These are phyloP conservation scores for Agriopis leucophaearia DNA, from an alignment of 2,888 invertebrate genomes.

Conservation along the genomic window DNA sequence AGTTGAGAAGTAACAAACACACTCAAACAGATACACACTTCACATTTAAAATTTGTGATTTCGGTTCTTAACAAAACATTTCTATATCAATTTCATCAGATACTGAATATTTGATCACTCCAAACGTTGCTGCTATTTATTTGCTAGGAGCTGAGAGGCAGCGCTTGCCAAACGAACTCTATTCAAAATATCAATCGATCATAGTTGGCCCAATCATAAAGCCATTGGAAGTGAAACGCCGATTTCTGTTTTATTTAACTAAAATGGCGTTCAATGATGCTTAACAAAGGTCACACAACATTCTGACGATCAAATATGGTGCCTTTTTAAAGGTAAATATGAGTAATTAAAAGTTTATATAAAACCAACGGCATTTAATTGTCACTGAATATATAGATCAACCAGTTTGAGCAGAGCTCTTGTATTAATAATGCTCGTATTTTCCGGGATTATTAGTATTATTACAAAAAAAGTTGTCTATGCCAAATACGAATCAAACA, in stretches of 20 bases:
- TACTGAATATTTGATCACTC: conserved; percentile 53
- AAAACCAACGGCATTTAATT: not conserved
- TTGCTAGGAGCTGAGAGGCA: conserved; percentile 53
- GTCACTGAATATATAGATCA: too few relatives aligned
- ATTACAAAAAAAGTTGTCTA: too few relatives aligned
- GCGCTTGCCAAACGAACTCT: conserved; percentile 61
- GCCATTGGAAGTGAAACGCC: conserved; percentile 10
- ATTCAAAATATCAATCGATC: conserved; percentile 44
- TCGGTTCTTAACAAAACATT: conserved; percentile 27
- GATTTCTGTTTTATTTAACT: conserved; percentile 1
- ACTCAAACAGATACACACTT: too few relatives aligned
- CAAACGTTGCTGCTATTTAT: conserved; percentile 57
- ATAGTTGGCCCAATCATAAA: conserved; percentile 13
- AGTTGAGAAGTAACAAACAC: too few relatives aligned
- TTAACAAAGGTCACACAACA: not conserved
- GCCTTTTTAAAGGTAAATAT: too few relatives aligned
- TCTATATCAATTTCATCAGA: conserved; percentile 4
- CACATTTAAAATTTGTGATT: not conserved
- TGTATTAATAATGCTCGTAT: too few relatives aligned
- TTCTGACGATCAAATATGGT: not conserved
- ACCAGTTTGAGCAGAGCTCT: too few relatives aligned
- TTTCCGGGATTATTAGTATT: too few relatives aligned
- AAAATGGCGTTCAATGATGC: not conserved
- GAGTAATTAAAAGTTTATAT: not conserved
- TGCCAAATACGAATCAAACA: too few relatives aligned